Evolutionary conservation across 2,888 invertebrate species (phyloP).

Genomic region (Aspidiotus rigidus): DNA sequence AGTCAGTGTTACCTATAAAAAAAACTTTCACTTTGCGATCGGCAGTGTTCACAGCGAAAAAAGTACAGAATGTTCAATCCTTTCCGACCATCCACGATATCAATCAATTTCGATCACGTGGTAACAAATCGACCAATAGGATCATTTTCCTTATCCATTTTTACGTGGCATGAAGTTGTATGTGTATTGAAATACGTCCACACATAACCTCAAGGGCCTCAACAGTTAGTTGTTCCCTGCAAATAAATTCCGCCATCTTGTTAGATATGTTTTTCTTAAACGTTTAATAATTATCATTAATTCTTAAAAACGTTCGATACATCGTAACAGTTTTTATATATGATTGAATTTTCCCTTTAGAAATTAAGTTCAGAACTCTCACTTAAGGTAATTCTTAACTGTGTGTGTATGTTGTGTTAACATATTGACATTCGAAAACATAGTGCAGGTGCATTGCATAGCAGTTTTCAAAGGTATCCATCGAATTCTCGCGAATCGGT

Average conservation of each 20-base stretch:
- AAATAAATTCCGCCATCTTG: conserved; percentile 30
- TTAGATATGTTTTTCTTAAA: conserved; percentile 31
- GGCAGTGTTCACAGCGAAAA: too few relatives aligned
- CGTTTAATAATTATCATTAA: conserved; percentile 26
- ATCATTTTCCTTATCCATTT: conserved; percentile 23
- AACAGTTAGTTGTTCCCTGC: conserved; percentile 23
- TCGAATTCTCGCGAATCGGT: not conserved
- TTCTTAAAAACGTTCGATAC: conserved; percentile 1
- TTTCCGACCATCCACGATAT: not conserved
- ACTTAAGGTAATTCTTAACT: not conserved
- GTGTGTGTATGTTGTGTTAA: conserved; percentile 12
- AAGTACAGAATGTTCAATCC: too few relatives aligned
- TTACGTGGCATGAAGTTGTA: conserved; percentile 33
- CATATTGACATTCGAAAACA: not conserved
- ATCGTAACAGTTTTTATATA: not conserved
- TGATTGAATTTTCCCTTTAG: not conserved
- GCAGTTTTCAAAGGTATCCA: not conserved
- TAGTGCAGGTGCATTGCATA: not conserved
- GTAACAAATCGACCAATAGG: conserved; percentile 22
- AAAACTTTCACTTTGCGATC: too few relatives aligned
- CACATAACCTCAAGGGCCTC: conserved; percentile 8
- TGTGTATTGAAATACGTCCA: conserved; percentile 16
- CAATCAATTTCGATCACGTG: conserved; percentile 47
- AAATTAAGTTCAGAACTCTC: not conserved
- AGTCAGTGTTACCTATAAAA: too few relatives aligned